Conservation (phyloP, 2,113 vertebrate genomes). For the Xiphophorus hellerii region DNA sequence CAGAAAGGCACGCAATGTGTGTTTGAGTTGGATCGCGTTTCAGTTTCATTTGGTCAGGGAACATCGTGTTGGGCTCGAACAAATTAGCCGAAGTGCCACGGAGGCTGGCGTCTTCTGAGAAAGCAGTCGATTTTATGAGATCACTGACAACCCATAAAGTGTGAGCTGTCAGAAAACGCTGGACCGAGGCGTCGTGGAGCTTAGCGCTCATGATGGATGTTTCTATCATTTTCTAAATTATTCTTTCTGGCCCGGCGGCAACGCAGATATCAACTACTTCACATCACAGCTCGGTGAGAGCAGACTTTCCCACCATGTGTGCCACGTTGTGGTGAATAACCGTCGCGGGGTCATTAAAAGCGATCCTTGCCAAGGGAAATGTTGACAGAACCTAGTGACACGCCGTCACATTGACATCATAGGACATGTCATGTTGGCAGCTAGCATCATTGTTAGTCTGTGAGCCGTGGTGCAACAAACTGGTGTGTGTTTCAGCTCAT, state of each 20-base stretch:
- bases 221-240: constrained; percentile 50
- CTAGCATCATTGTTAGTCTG: constrained; percentile 7
- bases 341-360: constrained; percentile 42
- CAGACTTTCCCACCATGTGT: constrained; percentile 58
- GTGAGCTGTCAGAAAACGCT: constrained; percentile 55
- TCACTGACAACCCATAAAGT: constrained; percentile 58
- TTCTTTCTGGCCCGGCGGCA: constrained; percentile 46
- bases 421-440: constrained; percentile 53
- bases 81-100: constrained; percentile 44
- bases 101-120: constrained; percentile 34
- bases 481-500: constrained; percentile 14
- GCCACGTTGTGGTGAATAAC: constrained; percentile 60
- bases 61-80: constrained; percentile 47
- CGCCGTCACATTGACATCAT: constrained; percentile 71
- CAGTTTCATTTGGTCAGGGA: constrained; percentile 48
- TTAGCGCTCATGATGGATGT: constrained; percentile 59
- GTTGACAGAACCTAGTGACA: constrained; percentile 65
- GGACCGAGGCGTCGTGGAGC: constrained; percentile 33
- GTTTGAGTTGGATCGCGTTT: constrained; percentile 51
- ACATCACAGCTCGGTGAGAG: constrained; percentile 55
- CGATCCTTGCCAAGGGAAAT: constrained; percentile 69
- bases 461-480: constrained; percentile 26
- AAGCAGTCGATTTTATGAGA: constrained; percentile 53
- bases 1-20: constrained; percentile 21
- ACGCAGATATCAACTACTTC: constrained; percentile 34